Evolutionary conservation across 2,797 vertebrate genomes (phyloP).

Genomic region (Propithecus perrieri): DNA sequence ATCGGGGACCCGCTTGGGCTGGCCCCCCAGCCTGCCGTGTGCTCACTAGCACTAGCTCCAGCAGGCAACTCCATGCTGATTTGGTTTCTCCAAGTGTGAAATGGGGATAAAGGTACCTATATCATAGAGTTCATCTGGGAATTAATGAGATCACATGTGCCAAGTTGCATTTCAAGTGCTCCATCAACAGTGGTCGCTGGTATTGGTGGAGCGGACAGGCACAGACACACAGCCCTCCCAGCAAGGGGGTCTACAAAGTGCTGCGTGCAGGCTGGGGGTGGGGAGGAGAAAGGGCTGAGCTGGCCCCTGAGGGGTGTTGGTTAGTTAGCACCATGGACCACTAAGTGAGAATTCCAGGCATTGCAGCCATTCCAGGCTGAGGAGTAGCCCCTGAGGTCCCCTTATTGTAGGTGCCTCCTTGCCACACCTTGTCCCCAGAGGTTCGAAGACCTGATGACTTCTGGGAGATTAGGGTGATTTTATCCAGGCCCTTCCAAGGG

Average conservation of each 20-base stretch:
- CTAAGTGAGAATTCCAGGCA: neutral
- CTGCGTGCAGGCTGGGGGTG: neutral
- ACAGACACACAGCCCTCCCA: neutral
- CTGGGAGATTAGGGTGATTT: neutral
- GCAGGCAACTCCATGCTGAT: no score
- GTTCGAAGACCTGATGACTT: neutral
- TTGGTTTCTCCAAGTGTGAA: no score
- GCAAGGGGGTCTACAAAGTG: neutral
- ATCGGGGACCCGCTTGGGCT: fast-evolving
- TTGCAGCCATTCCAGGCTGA: neutral
- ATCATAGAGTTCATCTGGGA: neutral
- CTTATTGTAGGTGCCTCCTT: neutral
- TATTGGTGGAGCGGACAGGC: neutral
- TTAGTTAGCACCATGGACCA: neutral
- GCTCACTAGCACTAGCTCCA: no score
- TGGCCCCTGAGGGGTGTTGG: neutral
- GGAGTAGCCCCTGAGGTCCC: neutral
- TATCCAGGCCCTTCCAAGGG: neutral
- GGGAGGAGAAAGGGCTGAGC: neutral
- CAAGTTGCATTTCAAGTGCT: neutral
- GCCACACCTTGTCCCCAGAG: neutral
- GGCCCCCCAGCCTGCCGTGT: neutral
- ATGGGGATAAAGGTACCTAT: no score
- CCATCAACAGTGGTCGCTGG: neutral
- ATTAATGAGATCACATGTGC: fast-evolving